Evolutionary conservation across 1,140 invertebrate species (phyloP).

Genomic region (Atta texana): DNA sequence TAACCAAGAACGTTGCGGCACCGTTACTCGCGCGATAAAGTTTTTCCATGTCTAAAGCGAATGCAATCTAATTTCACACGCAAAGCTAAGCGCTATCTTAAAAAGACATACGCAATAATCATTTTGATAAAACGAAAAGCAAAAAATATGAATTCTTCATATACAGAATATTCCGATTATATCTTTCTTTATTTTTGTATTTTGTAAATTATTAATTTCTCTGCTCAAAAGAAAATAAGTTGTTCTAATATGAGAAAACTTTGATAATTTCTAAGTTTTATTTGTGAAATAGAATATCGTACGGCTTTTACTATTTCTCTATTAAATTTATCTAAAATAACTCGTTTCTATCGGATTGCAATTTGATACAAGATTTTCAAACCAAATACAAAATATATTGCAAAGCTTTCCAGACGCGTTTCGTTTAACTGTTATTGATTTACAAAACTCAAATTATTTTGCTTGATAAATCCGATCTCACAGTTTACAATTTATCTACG

Average conservation of each 20-base stretch:
- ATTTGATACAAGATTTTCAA: constrained; percentile 30
- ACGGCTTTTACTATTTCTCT: not conserved
- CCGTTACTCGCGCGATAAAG: constrained; percentile 19
- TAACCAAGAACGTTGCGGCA: not conserved
- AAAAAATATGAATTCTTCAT: not conserved
- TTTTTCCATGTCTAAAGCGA: not conserved
- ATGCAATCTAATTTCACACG: constrained; percentile 40
- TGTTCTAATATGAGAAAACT: not conserved
- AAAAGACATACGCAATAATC: not conserved
- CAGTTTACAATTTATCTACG: constrained; percentile 69
- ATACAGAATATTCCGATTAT: not conserved
- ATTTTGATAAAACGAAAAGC: not conserved
- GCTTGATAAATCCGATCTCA: constrained; percentile 52
- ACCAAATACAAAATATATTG: constrained; percentile 39
- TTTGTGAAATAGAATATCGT: not conserved
- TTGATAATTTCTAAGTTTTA: not conserved
- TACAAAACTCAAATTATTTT: constrained; percentile 61
- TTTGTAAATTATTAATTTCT: not conserved
- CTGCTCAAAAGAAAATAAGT: not conserved
- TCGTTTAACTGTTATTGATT: constrained; percentile 29
- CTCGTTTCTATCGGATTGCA: not conserved
- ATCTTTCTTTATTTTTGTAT: not conserved
- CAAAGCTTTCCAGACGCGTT: constrained; percentile 14
- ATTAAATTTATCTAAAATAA: not conserved
- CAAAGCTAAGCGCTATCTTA: not conserved